Conservation (phyloP, 2,113 vertebrate species). For the Pagrus major region DNA sequence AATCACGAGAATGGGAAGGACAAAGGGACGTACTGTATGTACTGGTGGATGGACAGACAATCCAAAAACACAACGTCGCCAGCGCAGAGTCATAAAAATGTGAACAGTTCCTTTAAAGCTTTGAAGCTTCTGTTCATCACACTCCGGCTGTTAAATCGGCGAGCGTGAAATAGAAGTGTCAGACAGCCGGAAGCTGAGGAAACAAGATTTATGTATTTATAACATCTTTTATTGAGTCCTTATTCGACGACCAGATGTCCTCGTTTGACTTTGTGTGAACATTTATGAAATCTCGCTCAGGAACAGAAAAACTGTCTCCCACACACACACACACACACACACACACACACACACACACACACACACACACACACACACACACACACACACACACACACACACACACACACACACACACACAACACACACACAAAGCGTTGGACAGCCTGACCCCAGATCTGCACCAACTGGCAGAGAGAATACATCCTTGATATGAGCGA, state of each 20-base stretch:
- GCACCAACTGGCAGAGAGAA: conserved; percentile 34
- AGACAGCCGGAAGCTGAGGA: not conserved
- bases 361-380: too few species aligned
- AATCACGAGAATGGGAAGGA: too few species aligned
- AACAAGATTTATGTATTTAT: conserved; percentile 18
- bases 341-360: not conserved
- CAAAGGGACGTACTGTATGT: too few species aligned
- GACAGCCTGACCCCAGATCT: conserved; percentile 22
- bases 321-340: conserved; percentile 1
- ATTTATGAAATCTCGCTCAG: conserved; percentile 35
- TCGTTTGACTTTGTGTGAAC: conserved; percentile 37
- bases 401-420: too few species aligned
- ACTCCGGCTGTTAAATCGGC: not conserved
- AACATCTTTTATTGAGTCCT: conserved; percentile 14
- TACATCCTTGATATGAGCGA: conserved; percentile 30
- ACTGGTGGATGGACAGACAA: too few species aligned
- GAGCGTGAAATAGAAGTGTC: conserved; percentile 47
- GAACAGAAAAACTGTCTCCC: conserved; percentile 15
- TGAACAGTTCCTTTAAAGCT: not conserved
- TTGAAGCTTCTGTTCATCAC: not conserved
- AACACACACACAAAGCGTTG: too few species aligned
- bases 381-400: not conserved
- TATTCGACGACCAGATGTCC: conserved; percentile 47
- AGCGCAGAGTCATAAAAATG: too few species aligned
- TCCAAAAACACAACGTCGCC: too few species aligned